These are phyloP conservation scores for Oryzias melastigma DNA, from an alignment of 2,113 vertebrate genomes.

Conservation along the genomic window DNA sequence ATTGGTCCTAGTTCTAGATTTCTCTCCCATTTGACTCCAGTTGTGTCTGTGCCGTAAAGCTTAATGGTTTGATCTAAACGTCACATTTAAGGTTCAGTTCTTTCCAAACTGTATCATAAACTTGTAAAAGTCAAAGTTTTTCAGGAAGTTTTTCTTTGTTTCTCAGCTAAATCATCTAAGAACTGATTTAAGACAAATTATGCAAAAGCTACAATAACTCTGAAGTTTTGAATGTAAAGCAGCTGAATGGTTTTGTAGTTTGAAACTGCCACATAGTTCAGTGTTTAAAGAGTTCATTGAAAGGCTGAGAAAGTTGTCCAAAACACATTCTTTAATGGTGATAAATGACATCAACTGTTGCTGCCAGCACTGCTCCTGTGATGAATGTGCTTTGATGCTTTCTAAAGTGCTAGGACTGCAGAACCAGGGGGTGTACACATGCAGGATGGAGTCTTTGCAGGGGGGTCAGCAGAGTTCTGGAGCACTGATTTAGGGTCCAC, in stretches of 20 bases:
- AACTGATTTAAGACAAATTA: no score
- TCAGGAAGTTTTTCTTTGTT: no score
- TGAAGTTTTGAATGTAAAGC: not conserved
- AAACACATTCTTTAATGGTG: constrained; percentile 56
- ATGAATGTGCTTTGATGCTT: constrained; percentile 56
- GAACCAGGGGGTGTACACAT: constrained; percentile 9
- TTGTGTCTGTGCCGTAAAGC: no score
- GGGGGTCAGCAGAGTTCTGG: not conserved
- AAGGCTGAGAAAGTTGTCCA: constrained; percentile 22
- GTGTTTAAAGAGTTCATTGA: constrained; percentile 33
- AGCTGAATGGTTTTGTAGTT: constrained; percentile 6
- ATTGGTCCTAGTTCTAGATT: no score
- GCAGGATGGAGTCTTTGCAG: constrained; percentile 26
- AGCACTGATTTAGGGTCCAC: constrained; percentile 5
- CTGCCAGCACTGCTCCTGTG: constrained; percentile 52
- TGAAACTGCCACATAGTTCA: constrained; percentile 25
- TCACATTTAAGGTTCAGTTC: no score
- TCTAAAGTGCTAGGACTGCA: constrained; percentile 45
- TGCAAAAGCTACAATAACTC: no score
- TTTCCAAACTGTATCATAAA: no score
- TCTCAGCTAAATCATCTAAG: no score
- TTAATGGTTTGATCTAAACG: no score
- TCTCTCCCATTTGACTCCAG: no score
- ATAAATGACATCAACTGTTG: constrained; percentile 42
- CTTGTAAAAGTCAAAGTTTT: no score